A percentile compares a stretch with the other conserved stretches of the same genome.
phyloP scores from a whole-genome alignment of 2,888 invertebrate genomes.

The Halictus ligatus region DNA sequence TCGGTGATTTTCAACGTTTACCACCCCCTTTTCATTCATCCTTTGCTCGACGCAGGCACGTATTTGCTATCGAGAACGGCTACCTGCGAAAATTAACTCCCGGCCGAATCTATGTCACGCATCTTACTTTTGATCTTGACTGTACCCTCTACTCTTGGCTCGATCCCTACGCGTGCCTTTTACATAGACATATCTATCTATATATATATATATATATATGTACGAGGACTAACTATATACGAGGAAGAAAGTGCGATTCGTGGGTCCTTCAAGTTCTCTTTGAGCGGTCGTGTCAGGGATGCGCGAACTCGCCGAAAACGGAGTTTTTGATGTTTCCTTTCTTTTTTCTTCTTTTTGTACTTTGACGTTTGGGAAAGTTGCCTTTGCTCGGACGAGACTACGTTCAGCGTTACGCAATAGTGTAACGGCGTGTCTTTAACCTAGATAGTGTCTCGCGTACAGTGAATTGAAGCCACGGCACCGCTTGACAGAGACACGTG shows the following conservation, averaged over 20 bases:
- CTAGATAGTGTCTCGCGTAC: constrained; percentile 60
- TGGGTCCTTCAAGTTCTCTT: neutral
- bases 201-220: too few relatives aligned
- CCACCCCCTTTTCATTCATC: constrained; percentile 4
- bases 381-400: constrained; percentile 12
- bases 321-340: neutral
- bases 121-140: constrained; percentile 75
- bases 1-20: constrained; percentile 30
- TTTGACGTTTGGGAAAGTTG: constrained; percentile 49
- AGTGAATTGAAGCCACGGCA: constrained; percentile 63
- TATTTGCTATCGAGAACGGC: constrained; percentile 6
- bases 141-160: constrained; percentile 74
- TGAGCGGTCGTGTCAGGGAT: neutral
- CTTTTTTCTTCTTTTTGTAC: neutral
- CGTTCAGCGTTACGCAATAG: constrained; percentile 63
- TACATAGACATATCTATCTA: constrained; percentile 39
- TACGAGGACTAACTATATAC: neutral
- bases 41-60: neutral
- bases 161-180: constrained; percentile 59
- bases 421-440: constrained; percentile 69
- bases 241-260: neutral
- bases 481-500: constrained; percentile 72
- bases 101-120: constrained; percentile 78
- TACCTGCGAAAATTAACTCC: constrained; percentile 61
- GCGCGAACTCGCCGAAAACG: neutral